Conservation (phyloP, 2,888 invertebrate genomes). For the Tenthredo notha region DNA sequence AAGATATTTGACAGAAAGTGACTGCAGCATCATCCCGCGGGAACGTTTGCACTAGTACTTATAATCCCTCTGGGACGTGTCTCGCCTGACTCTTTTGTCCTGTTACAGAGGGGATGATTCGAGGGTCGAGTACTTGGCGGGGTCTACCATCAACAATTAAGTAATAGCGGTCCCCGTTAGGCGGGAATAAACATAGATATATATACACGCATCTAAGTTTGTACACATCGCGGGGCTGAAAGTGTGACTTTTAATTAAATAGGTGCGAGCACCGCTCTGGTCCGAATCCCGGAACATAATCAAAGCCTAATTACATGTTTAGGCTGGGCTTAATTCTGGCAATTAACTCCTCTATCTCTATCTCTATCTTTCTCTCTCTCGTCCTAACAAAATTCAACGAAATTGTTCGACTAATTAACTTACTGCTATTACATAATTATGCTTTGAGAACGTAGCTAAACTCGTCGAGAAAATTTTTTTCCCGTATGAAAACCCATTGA, state of each 20-base stretch:
- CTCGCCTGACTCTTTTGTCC: conserved; percentile 6
- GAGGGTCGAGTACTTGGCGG: conserved; percentile 22
- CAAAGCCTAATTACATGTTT: conserved; percentile 43
- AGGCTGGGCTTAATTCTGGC: conserved; percentile 17
- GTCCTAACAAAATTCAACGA: not conserved
- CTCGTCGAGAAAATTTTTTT: not conserved
- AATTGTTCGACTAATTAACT: not conserved
- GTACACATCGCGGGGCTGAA: not conserved
- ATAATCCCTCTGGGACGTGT: conserved; percentile 26
- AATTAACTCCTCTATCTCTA: not conserved
- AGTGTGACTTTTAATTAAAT: conserved; percentile 40
- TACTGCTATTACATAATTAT: not conserved
- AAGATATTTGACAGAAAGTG: conserved; percentile 5
- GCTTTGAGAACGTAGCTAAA: not conserved
- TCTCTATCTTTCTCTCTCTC: not conserved
- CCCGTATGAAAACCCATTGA: not conserved
- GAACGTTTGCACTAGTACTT: conserved; percentile 8
- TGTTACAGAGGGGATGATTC: not conserved
- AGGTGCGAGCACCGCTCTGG: not conserved
- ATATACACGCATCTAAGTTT: not conserved
- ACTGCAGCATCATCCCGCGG: not conserved
- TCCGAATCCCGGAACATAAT: conserved; percentile 9
- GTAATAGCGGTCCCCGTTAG: conserved; percentile 28
- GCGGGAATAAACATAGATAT: not conserved
- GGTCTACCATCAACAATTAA: conserved; percentile 33